phyloP scores from a whole-genome alignment of 2,888 invertebrate species.

The Seladonia tumulorum region DNA sequence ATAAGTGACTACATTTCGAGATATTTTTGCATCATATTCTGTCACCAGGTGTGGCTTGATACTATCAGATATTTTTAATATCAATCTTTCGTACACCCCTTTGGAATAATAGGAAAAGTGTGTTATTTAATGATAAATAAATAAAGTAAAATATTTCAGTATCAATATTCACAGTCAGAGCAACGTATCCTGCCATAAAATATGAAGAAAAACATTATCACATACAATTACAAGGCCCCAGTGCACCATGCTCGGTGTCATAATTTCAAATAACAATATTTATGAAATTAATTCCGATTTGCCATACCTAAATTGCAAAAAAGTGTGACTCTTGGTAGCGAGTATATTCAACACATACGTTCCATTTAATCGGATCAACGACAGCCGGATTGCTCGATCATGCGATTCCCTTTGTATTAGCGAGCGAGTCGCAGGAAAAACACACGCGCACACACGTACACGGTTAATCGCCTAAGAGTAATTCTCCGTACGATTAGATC shows the following conservation, averaged over 20 bases:
- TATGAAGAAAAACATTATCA: background rate
- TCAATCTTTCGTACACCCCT: background rate
- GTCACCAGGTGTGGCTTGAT: background rate
- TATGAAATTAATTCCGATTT: too few species aligned
- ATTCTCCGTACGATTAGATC: constrained; percentile 19
- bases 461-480: constrained; percentile 9
- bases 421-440: background rate
- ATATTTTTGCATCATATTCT: background rate
- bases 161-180: background rate
- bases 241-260: background rate
- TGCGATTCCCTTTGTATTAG: background rate
- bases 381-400: background rate
- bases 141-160: background rate
- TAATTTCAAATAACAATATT: background rate
- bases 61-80: background rate
- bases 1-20: too few species aligned
- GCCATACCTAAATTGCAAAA: background rate
- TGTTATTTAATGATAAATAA: background rate
- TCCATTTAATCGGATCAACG: background rate
- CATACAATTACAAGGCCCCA: background rate
- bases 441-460: too few species aligned
- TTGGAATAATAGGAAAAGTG: too few species aligned
- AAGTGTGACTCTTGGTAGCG: background rate
- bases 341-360: background rate
- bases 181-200: background rate